These are phyloP conservation scores for Orchesella flavescens DNA, from an alignment of 2,888 invertebrate genomes.

Conservation along the genomic window DNA sequence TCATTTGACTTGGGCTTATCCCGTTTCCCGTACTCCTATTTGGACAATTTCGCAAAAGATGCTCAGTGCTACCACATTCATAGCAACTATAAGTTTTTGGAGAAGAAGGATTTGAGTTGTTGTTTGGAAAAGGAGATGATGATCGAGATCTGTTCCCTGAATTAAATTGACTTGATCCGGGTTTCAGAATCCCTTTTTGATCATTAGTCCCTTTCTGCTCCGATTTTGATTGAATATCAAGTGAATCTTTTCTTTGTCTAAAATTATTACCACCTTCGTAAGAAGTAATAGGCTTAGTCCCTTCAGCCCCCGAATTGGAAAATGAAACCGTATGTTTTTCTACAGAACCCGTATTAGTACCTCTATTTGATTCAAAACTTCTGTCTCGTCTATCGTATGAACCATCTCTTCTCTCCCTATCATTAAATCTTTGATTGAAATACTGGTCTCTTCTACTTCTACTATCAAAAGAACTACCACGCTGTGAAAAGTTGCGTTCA, in stretches of 20 bases:
- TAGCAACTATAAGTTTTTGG: background rate
- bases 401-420: background rate
- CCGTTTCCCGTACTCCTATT: background rate
- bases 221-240: background rate
- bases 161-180: background rate
- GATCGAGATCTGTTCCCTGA: too few species aligned
- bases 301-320: too few species aligned
- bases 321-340: too few species aligned
- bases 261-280: too few species aligned
- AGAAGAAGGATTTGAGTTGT: background rate
- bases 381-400: background rate
- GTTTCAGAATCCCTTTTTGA: too few species aligned
- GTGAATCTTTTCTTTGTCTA: too few species aligned
- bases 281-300: too few species aligned
- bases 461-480: too few species aligned
- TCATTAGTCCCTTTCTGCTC: background rate
- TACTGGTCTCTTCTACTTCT: too few species aligned
- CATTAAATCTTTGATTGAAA: background rate
- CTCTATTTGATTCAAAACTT: too few species aligned
- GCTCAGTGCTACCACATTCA: background rate
- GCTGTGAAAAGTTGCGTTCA: background rate
- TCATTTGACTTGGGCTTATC: background rate
- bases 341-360: too few species aligned
- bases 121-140: background rate
- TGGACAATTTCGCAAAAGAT: constrained; percentile 13